Conservation (phyloP, 2,888 invertebrate genomes). For the Hedychridium roseum region DNA sequence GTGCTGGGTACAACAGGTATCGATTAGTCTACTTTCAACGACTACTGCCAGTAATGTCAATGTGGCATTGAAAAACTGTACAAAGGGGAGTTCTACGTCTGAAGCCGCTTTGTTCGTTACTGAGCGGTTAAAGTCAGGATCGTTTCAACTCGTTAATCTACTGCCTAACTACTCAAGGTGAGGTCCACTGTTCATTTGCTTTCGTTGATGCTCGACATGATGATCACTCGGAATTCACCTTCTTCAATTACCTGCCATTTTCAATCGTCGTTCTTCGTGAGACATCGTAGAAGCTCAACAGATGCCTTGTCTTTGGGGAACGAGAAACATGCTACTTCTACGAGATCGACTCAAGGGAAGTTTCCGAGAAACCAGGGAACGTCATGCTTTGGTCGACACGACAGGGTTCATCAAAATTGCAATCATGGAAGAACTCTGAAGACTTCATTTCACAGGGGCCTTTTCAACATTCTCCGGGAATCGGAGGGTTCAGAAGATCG, state of each 20-base stretch:
- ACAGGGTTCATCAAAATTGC: no score
- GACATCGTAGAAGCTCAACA: slow-evolving; percentile 1
- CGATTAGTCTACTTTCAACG: slow-evolving; percentile 34
- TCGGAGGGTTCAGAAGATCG: no score
- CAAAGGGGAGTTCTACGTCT: slow-evolving; percentile 2
- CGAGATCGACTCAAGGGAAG: no score
- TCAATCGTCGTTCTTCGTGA: slow-evolving; percentile 1
- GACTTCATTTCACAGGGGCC: no score
- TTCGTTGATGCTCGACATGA: slow-evolving; percentile 5
- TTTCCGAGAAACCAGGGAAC: no score
- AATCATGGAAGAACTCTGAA: no score
- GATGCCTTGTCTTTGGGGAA: neutral
- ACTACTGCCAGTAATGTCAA: slow-evolving; percentile 17
- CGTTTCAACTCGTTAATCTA: slow-evolving; percentile 2
- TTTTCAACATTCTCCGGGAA: no score
- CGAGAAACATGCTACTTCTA: slow-evolving; percentile 12
- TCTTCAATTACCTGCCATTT: slow-evolving; percentile 14
- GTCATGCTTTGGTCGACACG: no score
- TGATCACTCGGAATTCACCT: no score
- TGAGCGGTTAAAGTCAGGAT: slow-evolving; percentile 27
- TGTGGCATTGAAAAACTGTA: slow-evolving; percentile 11
- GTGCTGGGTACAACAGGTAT: neutral
- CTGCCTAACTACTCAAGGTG: slow-evolving; percentile 16
- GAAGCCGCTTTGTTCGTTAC: slow-evolving; percentile 26
- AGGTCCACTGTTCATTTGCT: slow-evolving; percentile 36